Evolutionary conservation across 2,797 vertebrate species (phyloP).

Genomic region (Lacerta bilineata): DNA sequence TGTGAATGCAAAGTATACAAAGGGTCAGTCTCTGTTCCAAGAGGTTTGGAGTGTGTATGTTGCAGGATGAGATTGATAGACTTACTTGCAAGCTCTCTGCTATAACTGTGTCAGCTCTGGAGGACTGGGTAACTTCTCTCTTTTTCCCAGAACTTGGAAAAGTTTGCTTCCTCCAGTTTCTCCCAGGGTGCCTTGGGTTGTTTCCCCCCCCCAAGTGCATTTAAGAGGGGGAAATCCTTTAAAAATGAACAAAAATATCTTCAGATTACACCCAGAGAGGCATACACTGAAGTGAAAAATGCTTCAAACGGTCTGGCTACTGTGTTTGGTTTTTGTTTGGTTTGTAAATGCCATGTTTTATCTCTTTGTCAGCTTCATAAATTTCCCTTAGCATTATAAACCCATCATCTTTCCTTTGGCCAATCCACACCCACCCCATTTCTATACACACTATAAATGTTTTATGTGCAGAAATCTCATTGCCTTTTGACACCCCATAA

Average conservation of each 20-base stretch:
- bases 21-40: neutral
- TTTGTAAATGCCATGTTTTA: conserved; percentile 24
- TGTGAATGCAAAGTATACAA: no score
- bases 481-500: conserved; percentile 48
- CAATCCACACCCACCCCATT: conserved; percentile 29
- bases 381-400: conserved; percentile 41
- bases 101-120: neutral
- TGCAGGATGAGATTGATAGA: neutral
- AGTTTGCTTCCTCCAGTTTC: neutral
- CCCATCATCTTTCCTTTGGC: conserved; percentile 36
- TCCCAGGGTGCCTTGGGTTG: neutral
- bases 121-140: neutral
- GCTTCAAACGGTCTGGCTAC: neutral
- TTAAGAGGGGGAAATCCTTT: neutral
- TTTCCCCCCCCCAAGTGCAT: neutral
- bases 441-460: conserved; percentile 46
- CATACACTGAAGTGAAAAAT: conserved; percentile 38
- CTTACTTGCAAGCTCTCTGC: neutral
- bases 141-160: neutral
- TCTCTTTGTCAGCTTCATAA: conserved; percentile 46
- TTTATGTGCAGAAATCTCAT: conserved; percentile 47
- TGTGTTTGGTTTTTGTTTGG: conserved; percentile 28
- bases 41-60: neutral
- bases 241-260: conserved; percentile 30
- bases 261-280: conserved; percentile 25